phyloP scores from a whole-genome alignment of 2,888 invertebrate species.

The Meiosimyza decipiens region DNA sequence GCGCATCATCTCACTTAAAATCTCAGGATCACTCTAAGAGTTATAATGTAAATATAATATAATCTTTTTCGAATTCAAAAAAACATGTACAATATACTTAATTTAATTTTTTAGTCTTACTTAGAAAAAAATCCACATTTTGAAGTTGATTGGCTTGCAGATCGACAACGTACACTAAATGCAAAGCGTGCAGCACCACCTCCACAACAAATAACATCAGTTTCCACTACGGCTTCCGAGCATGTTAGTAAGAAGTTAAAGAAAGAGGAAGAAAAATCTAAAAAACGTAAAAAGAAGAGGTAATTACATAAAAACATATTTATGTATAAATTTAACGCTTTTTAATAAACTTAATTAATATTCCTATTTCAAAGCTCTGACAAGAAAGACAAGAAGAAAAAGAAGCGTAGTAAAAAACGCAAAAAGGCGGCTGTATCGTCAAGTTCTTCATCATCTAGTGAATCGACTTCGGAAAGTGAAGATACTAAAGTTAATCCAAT shows the following conservation, averaged over 20 bases:
- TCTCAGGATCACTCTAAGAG: slow-evolving; percentile 82
- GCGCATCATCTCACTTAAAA: slow-evolving; percentile 87
- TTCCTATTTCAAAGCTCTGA: slow-evolving; percentile 49
- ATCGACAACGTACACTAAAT: slow-evolving; percentile 78
- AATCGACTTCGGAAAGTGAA: slow-evolving; percentile 55
- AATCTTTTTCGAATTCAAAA: neutral
- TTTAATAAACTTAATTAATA: neutral
- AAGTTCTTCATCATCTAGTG: slow-evolving; percentile 40
- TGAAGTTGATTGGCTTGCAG: slow-evolving; percentile 88
- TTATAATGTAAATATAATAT: slow-evolving; percentile 76
- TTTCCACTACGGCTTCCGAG: slow-evolving; percentile 50
- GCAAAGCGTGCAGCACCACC: slow-evolving; percentile 58
- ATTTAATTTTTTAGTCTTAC: slow-evolving; percentile 72
- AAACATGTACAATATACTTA: neutral
- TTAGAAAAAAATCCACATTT: slow-evolving; percentile 87
- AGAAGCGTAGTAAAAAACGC: slow-evolving; percentile 68
- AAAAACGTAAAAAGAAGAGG: slow-evolving; percentile 72
- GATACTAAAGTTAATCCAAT: slow-evolving; percentile 46
- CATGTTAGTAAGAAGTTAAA: slow-evolving; percentile 65
- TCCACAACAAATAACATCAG: slow-evolving; percentile 54
- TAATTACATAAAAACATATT: slow-evolving; percentile 49
- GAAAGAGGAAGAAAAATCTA: slow-evolving; percentile 64
- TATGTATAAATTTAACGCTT: neutral
- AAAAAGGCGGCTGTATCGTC: slow-evolving; percentile 55
- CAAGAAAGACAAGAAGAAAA: slow-evolving; percentile 68